Conservation (phyloP, 2,113 vertebrate species). For the Silurus glanis region DNA sequence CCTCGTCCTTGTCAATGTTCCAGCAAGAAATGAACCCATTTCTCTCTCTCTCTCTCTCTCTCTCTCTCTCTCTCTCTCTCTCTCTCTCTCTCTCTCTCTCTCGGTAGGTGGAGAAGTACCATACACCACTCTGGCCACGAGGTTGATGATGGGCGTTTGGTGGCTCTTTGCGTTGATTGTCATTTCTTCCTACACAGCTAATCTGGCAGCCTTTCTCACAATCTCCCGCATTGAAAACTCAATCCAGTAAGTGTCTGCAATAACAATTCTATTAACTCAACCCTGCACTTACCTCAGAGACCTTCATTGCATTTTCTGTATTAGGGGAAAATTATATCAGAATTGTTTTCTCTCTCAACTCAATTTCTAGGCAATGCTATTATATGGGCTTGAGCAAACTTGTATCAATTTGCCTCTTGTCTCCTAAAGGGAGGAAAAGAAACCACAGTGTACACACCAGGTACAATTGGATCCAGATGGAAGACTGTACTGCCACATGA, state of each 20-base stretch:
- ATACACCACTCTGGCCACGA: conserved; percentile 91
- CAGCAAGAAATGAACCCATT: neutral
- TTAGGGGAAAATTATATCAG: conserved; percentile 15
- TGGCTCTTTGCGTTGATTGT: conserved; percentile 98
- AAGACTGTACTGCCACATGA: neutral
- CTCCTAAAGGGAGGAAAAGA: neutral
- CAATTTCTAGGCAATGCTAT: conserved; percentile 13
- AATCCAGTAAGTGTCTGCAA: conserved; percentile 88
- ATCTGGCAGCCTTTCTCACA: conserved; percentile 97
- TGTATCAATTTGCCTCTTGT: neutral
- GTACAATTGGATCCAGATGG: neutral
- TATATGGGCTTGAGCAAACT: conserved; percentile 11
- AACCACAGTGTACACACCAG: neutral
- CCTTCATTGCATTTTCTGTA: neutral
- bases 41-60: conserved; percentile 8
- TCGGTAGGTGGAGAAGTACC: conserved; percentile 91
- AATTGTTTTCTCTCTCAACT: neutral
- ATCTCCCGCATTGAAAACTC: conserved; percentile 96
- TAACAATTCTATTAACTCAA: conserved; percentile 24
- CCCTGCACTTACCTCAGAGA: neutral
- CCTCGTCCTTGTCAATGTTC: neutral
- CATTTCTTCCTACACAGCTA: conserved; percentile 97
- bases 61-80: conserved; percentile 24
- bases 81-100: conserved; percentile 6
- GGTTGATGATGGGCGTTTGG: conserved; percentile 99